Conservation (phyloP, 1,140 invertebrate species). For the Diorhabda elongata region DNA sequence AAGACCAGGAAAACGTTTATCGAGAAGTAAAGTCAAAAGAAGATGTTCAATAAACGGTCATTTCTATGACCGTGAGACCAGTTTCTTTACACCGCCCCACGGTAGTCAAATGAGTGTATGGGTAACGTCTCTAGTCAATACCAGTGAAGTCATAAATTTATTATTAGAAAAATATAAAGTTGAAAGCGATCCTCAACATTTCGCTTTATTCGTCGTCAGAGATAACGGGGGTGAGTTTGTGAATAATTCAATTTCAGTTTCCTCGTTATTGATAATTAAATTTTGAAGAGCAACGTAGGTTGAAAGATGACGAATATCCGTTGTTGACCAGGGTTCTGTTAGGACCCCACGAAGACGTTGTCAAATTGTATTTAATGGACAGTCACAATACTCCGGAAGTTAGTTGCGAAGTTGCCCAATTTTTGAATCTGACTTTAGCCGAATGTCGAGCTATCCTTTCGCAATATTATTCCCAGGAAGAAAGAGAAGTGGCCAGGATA, state of each 20-base stretch:
- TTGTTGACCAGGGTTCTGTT: conserved; percentile 70
- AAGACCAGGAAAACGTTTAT: conserved; percentile 62
- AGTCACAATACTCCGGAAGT: conserved; percentile 68
- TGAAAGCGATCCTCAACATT: conserved; percentile 71
- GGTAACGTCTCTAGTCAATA: conserved; percentile 76
- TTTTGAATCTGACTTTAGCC: conserved; percentile 72
- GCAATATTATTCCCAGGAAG: conserved; percentile 74
- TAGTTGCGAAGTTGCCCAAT: conserved; percentile 76
- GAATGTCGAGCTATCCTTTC: conserved; percentile 76
- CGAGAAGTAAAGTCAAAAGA: conserved; percentile 65
- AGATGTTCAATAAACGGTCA: conserved; percentile 86
- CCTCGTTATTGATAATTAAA: too few relatives aligned
- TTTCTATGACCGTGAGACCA: conserved; percentile 83
- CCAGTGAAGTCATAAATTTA: conserved; percentile 77
- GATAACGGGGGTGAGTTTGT: conserved; percentile 70
- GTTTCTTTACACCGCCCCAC: conserved; percentile 79
- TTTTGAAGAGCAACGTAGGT: conserved; percentile 63
- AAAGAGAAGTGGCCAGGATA: conserved; percentile 64
- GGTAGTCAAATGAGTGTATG: conserved; percentile 83
- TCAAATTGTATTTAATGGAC: conserved; percentile 77
- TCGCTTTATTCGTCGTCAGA: conserved; percentile 75
- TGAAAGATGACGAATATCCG: conserved; percentile 76
- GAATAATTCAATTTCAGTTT: neutral
- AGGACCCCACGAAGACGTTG: conserved; percentile 79
- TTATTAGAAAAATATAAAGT: conserved; percentile 87